Percentiles rank a stretch among this genome's conserved stretches.
Conservation (phyloP, 2,888 invertebrate species). For the Griposia aprilina region DNA sequence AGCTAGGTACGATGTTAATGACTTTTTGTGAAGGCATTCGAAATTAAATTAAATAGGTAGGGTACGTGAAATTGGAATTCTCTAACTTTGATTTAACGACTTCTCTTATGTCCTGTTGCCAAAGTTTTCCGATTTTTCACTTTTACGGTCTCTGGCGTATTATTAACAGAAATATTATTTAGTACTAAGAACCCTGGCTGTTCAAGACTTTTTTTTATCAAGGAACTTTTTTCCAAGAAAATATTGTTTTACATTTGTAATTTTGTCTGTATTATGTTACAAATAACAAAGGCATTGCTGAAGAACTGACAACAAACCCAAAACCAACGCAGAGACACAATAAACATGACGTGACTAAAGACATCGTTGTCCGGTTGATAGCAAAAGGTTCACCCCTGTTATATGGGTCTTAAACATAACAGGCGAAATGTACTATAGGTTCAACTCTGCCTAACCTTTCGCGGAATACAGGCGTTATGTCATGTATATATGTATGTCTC, state of each 20-base stretch:
- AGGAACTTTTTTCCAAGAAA: background rate
- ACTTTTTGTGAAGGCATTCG: slow-evolving; percentile 21
- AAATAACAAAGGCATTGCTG: background rate
- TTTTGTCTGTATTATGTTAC: background rate
- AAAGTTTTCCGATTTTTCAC: slow-evolving; percentile 52
- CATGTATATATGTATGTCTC: background rate
- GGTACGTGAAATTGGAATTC: slow-evolving; percentile 33
- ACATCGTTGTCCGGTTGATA: background rate
- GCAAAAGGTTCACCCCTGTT: background rate
- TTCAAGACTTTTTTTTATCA: background rate
- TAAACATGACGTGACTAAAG: background rate
- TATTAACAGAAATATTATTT: slow-evolving; percentile 38
- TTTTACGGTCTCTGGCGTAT: slow-evolving; percentile 21
- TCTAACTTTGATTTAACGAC: slow-evolving; percentile 32
- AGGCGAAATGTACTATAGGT: background rate
- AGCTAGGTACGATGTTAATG: background rate
- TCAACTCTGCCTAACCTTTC: background rate
- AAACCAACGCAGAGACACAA: background rate
- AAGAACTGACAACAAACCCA: background rate
- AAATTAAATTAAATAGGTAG: slow-evolving; percentile 34
- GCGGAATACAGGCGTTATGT: too few relatives aligned
- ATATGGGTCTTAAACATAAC: background rate
- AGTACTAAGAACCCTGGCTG: slow-evolving; percentile 5
- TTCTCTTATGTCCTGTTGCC: slow-evolving; percentile 15
- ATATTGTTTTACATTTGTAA: too few relatives aligned